Conservation (phyloP, 2,113 vertebrate genomes). For the Pachyramphus minor region DNA sequence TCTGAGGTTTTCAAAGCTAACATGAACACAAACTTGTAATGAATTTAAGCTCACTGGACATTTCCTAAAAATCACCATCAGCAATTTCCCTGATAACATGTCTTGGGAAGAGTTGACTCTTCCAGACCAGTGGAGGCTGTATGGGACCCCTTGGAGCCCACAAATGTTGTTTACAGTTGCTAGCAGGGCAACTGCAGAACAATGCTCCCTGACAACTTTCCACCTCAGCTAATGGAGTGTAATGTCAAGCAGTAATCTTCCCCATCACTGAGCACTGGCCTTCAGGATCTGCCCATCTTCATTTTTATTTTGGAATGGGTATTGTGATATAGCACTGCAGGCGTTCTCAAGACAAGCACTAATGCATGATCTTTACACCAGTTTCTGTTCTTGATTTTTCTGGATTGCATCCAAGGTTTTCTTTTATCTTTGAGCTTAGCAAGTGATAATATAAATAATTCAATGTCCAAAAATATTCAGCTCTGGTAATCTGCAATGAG, state of each 20-base stretch:
- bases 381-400: conserved; percentile 1
- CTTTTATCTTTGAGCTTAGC: conserved; percentile 26
- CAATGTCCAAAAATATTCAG: conserved; percentile 24
- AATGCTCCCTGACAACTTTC: neutral
- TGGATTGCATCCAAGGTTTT: conserved; percentile 12
- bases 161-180: neutral
- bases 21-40: neutral
- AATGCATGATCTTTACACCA: neutral
- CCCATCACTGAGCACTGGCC: neutral
- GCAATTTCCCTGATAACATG: neutral
- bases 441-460: conserved; percentile 27
- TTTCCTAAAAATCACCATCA: neutral
- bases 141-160: neutral
- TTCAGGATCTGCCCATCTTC: neutral
- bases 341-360: neutral
- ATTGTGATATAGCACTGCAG: neutral
- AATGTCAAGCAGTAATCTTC: neutral
- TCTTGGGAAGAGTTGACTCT: neutral
- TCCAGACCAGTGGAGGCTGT: neutral
- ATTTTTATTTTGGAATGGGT: neutral
- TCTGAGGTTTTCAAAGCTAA: neutral
- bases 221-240: neutral
- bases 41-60: neutral
- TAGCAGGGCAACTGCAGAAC: neutral
- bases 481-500: conserved; percentile 33